Evolutionary conservation across 1,140 invertebrate genomes (phyloP), one percentile per base, ranked within the genome.

Genomic region (Drosophila pallidifrons): DNA sequence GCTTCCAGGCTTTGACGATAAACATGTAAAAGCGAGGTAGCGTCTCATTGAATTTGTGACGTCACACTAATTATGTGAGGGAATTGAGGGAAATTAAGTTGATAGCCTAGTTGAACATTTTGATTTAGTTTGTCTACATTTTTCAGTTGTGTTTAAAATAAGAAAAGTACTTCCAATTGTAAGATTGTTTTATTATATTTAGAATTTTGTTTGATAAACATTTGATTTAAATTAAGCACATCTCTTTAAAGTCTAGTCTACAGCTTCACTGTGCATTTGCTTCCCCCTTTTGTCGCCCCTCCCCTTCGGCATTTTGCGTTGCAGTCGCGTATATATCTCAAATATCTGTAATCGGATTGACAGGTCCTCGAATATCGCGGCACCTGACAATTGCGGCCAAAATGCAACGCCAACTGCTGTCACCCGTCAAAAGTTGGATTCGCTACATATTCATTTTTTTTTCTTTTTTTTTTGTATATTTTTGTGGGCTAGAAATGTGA

Each of bases 341-440:
- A 57, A 75, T 78, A 71, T 68, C 73, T 76, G 77, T 64, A 80
- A 82, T 70, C 52, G 63, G 75, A 82, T 78, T 82, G 80, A 82
- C 80, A 75, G 78, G 58, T 73, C 69, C 70, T 82, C 70, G 80
- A 82, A 82, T 82, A 77, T 82, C 80, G 75, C 80, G 80, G 72
- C 78, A 82, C 80, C 80, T 82, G 80, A 82, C 80, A 82, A 82
- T 82, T 82, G 80, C 71, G 78, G 78, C 78, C 80, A 77, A 81
- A 82, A 82, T 81, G 75, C 80, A 78, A 77, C 70, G 75, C 75
- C 78, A 77, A 77, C 70, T 55, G 75, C 80, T 82, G 80, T 82
- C 80, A 81, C 20, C 47, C 70, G 76, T 82, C 78, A 75, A 80
- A 82, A 82, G 69, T 82, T 82, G 69, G 75, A 74, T 79, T 79